phyloP scores from a whole-genome alignment of 2,888 invertebrate genomes.

The Hydrotaea diabolus region DNA sequence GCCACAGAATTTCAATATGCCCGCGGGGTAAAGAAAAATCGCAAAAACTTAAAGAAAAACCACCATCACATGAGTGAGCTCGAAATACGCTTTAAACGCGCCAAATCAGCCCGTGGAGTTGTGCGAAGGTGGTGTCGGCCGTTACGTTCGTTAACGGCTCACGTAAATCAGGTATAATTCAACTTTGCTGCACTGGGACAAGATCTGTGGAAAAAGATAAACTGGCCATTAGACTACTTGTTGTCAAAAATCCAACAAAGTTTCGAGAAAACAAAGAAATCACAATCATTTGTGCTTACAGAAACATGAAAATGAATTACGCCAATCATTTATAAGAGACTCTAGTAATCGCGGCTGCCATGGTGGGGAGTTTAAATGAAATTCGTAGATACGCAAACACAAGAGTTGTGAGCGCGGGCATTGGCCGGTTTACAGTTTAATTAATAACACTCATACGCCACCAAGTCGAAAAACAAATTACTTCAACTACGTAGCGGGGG shows the following conservation, averaged over 20 bases:
- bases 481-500: not conserved
- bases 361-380: not conserved
- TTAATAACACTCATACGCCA: slow-evolving; percentile 30
- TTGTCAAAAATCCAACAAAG: slow-evolving; percentile 36
- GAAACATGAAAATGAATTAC: not conserved
- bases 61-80: not conserved
- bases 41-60: not conserved
- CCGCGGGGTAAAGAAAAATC: not conserved
- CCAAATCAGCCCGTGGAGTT: not conserved
- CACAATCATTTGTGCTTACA: not conserved
- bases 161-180: slow-evolving; percentile 52
- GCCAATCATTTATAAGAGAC: not conserved
- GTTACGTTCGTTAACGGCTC: slow-evolving; percentile 23
- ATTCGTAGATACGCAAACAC: not conserved
- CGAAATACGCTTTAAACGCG: not conserved
- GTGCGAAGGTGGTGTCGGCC: slow-evolving; percentile 60
- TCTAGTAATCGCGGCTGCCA: not conserved
- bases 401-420: not conserved
- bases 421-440: slow-evolving; percentile 5
- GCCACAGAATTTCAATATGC: not conserved
- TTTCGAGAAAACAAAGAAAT: slow-evolving; percentile 19
- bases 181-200: slow-evolving; percentile 36
- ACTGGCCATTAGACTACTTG: slow-evolving; percentile 61
- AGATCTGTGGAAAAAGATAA: slow-evolving; percentile 61
- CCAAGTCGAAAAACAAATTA: not conserved